These are phyloP conservation scores for Emys orbicularis DNA, from an alignment of 2,797 vertebrate species.

Conservation along the genomic window DNA sequence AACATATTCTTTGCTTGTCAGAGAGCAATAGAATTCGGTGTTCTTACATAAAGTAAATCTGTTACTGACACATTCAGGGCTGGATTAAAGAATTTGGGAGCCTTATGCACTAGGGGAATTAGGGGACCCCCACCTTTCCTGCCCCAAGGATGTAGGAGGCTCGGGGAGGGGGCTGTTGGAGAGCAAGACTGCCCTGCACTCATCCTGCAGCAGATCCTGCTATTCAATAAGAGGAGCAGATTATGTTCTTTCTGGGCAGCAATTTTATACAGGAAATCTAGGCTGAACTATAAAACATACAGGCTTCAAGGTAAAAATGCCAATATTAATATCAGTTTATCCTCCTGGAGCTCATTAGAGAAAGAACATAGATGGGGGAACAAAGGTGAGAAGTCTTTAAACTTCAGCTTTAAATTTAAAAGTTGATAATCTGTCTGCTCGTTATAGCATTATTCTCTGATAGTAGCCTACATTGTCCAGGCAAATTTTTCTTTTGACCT, in stretches of 20 bases:
- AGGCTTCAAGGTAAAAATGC: neutral
- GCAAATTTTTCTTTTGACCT: neutral
- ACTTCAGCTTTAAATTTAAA: conserved; percentile 2
- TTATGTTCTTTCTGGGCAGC: neutral
- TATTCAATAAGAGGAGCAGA: neutral
- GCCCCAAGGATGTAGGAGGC: neutral
- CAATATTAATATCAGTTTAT: neutral
- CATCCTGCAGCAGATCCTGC: neutral
- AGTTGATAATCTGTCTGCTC: neutral
- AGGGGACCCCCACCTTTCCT: neutral
- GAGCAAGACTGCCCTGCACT: neutral
- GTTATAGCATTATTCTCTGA: neutral
- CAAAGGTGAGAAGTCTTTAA: neutral
- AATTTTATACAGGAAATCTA: conserved; percentile 10
- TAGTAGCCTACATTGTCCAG: neutral
- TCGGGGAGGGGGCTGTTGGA: neutral
- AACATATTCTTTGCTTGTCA: conserved; percentile 66
- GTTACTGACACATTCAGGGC: conserved; percentile 55
- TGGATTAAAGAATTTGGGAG: conserved; percentile 6
- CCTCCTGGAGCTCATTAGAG: too few species aligned
- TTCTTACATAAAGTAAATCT: conserved; percentile 72
- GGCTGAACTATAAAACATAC: neutral
- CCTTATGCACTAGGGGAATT: neutral
- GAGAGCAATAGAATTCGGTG: conserved; percentile 71
- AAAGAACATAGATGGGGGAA: neutral